Evolutionary conservation across 2,113 vertebrate species (phyloP).

Genomic region (Istiophorus platypterus): DNA sequence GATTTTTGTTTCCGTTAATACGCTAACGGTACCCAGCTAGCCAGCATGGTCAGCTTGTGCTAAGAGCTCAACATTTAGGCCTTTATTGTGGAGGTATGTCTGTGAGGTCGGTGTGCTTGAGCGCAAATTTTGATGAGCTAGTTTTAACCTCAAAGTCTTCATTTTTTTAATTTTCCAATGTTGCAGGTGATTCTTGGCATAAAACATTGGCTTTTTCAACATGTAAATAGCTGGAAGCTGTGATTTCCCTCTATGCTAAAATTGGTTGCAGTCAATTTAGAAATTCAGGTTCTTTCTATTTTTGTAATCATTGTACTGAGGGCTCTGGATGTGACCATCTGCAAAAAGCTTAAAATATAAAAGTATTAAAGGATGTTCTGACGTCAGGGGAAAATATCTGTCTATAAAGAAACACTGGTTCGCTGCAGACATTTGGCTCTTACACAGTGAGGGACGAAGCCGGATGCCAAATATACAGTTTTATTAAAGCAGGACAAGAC

Average conservation of each 20-base stretch:
- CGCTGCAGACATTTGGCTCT: slow-evolving; percentile 54
- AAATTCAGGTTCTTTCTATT: not conserved
- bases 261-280: not conserved
- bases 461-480: slow-evolving; percentile 49
- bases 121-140: too few relatives aligned
- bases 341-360: slow-evolving; percentile 14
- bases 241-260: not conserved
- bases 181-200: too few relatives aligned
- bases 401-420: slow-evolving; percentile 27
- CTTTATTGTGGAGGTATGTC: not conserved
- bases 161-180: too few relatives aligned
- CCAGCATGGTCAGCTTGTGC: not conserved
- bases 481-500: slow-evolving; percentile 51
- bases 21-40: not conserved
- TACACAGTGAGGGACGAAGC: slow-evolving; percentile 42
- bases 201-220: not conserved
- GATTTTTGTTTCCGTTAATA: too few relatives aligned
- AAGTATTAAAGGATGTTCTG: slow-evolving; percentile 21
- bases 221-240: not conserved
- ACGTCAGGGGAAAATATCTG: slow-evolving; percentile 45
- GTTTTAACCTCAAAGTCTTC: too few relatives aligned
- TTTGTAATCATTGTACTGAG: not conserved
- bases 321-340: slow-evolving; percentile 1
- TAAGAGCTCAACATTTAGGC: not conserved
- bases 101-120: too few relatives aligned